Conservation (phyloP, 2,797 vertebrate genomes). For the Sebastes hopkinsi region DNA sequence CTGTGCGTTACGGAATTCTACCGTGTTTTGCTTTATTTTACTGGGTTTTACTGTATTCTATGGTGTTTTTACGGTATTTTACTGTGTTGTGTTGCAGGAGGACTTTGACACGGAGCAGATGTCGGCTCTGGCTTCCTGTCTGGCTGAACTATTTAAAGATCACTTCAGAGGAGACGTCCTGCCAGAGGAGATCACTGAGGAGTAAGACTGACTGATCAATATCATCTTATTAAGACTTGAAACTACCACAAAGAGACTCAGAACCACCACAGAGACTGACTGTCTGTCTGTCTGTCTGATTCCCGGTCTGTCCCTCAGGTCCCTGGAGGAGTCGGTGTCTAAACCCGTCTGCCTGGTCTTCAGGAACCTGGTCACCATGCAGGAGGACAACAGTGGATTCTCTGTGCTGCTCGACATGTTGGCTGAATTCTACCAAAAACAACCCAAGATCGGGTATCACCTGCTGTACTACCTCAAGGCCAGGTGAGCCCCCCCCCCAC, state of each 20-base stretch:
- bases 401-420: constrained; percentile 93
- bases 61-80: neutral
- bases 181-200: constrained; percentile 94
- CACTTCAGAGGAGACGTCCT: constrained; percentile 96
- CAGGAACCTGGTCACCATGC: constrained; percentile 97
- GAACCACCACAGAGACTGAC: neutral
- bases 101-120: constrained; percentile 97
- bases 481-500: constrained; percentile 50
- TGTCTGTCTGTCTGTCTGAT: neutral
- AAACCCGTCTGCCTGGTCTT: constrained; percentile 95
- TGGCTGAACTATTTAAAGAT: constrained; percentile 94
- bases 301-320: constrained; percentile 64
- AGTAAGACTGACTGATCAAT: constrained; percentile 77
- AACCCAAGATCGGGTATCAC: constrained; percentile 97
- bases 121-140: constrained; percentile 91
- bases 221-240: neutral
- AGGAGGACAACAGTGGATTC: constrained; percentile 96
- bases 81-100: constrained; percentile 80
- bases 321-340: constrained; percentile 94
- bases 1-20: no score
- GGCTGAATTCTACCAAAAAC: constrained; percentile 96
- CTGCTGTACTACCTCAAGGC: constrained; percentile 93
- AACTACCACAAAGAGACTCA: neutral
- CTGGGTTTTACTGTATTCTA: no score
- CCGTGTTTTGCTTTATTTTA: no score